Evolutionary conservation across 2,797 vertebrate genomes (phyloP), one percentile per base, ranked within the genome.

Genomic region (Acanthiza pusilla): DNA sequence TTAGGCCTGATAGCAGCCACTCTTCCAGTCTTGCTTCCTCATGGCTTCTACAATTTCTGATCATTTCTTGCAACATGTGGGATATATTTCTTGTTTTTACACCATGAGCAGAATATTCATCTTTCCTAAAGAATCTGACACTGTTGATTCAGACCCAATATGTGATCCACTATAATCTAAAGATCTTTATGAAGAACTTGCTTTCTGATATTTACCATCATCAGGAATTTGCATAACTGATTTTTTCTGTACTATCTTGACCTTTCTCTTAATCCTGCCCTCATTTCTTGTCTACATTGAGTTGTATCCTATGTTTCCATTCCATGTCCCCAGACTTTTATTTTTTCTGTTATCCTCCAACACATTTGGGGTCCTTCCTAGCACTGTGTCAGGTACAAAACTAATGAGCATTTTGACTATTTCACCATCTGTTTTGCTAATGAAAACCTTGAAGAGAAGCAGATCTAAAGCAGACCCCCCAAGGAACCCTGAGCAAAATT

Each of bases 371-470:
- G 87, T 91, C 42, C 78, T 71, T 91, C 61, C 45, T 85, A 71
- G 2, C 42, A 71, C 53, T 61, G 30, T 91, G 70, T 93, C 78
- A 74, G 55, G 71, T 53, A 65, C 38, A 94, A 93, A 94, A 83
- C 75, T 93, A 95, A 94, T 88, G 78, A 96, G 29, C 48, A 55
- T 85, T 88, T 90, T 94, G 60, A 85, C 38, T 94, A 67, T 91
- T 93, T 22, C 25, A 71, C 91, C 89, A 96, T 93, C 93, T 96
- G 91, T 91, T 94, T 95, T 76, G 23, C 57, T 89, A 91, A 91
- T 58, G 74, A 91, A 96, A 94, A 89, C 71, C 78, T 85, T 92
- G 94, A 89, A 87, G 17, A 85, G 81, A 79, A 83, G 29, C 63
- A 89, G 87, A 91, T 91, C 61, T 83, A 91, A 96, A 30, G 13